Percentiles rank a stretch among this genome's conserved stretches.
These are phyloP conservation scores for Arvicanthis niloticus DNA, from an alignment of 2,113 vertebrate genomes.

Conservation along the genomic window DNA sequence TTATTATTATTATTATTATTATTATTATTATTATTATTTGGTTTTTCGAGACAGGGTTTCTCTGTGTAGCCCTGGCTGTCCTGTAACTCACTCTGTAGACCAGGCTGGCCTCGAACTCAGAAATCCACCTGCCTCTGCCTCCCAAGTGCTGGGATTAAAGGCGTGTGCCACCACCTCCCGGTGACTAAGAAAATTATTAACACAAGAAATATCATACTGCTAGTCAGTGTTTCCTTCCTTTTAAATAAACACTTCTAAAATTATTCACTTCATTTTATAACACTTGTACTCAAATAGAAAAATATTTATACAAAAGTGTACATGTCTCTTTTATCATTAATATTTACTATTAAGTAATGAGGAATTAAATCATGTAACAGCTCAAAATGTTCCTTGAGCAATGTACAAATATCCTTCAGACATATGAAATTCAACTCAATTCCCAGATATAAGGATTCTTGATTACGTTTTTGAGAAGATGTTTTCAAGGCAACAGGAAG, in stretches of 20 bases:
- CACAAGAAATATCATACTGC: background rate
- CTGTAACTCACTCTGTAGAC: no score
- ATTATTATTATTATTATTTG: no score
- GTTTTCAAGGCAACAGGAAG: background rate
- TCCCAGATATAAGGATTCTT: background rate
- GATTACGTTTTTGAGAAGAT: fast-evolving
- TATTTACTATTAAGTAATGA: background rate
- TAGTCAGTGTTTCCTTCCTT: background rate
- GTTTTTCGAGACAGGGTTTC: no score
- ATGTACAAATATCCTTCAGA: background rate
- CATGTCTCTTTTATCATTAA: background rate
- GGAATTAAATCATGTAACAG: no score
- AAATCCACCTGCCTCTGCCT: no score
- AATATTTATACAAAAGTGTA: background rate
- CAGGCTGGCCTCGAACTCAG: no score
- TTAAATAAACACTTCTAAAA: background rate
- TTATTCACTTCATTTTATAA: background rate
- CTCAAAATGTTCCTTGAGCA: fast-evolving
- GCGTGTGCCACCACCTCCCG: no score
- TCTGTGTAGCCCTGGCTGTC: no score
- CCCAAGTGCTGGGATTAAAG: no score
- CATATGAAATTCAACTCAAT: background rate
- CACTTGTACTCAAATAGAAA: background rate
- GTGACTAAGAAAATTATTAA: background rate
- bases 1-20: no score